These are phyloP conservation scores for Acanthopleura granulata DNA, from an alignment of 2,888 invertebrate species.

Conservation along the genomic window DNA sequence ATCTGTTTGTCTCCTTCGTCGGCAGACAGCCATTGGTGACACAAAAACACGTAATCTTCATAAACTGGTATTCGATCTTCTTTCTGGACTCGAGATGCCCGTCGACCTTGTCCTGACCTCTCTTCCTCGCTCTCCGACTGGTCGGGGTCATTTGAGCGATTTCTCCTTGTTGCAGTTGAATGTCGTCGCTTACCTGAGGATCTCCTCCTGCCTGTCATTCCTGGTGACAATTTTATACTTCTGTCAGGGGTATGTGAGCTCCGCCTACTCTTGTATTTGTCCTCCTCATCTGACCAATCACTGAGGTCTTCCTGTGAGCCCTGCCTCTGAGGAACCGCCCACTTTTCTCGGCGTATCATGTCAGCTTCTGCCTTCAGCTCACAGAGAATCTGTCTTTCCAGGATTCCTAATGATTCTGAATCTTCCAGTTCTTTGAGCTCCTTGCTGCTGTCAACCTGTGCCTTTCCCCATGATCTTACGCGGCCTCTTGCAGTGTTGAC, in stretches of 20 bases:
- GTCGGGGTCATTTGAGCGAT: not conserved
- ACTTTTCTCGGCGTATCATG: slow-evolving; percentile 4
- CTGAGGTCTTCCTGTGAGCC: not conserved
- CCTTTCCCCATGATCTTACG: no score
- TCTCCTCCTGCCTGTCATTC: not conserved
- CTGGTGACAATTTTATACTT: not conserved
- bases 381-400: not conserved
- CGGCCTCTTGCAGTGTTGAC: no score
- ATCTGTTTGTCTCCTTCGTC: slow-evolving; percentile 60
- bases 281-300: slow-evolving; percentile 3
- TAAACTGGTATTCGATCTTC: slow-evolving; percentile 39
- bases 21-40: slow-evolving; percentile 58
- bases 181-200: not conserved
- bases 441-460: not conserved
- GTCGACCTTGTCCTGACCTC: no score
- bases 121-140: not conserved
- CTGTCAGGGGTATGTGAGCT: not conserved
- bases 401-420: not conserved
- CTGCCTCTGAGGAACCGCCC: not conserved
- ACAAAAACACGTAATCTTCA: slow-evolving; percentile 58
- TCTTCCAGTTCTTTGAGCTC: not conserved
- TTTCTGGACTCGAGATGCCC: not conserved
- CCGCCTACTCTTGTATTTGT: not conserved
- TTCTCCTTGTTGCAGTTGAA: not conserved
- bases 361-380: not conserved